These are phyloP conservation scores for Thera obeliscata DNA, from an alignment of 2,888 invertebrate species.

Conservation along the genomic window DNA sequence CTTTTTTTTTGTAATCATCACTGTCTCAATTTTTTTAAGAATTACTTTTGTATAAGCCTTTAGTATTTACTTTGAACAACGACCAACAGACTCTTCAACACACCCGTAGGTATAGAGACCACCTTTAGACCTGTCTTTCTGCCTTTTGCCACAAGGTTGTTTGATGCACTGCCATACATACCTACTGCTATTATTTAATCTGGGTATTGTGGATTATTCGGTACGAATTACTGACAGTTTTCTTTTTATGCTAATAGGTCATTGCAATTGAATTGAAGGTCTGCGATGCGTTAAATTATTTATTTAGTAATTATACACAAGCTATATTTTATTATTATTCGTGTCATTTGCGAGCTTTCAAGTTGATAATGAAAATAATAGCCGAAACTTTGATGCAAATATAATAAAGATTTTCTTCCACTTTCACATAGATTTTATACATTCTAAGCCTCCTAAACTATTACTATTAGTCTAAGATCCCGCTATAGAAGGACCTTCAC, in stretches of 20 bases:
- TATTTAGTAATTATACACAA: not conserved
- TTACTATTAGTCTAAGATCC: too few species aligned
- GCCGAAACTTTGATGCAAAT: too few species aligned
- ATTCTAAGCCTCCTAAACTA: too few species aligned
- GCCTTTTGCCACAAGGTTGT: not conserved
- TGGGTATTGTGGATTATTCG: conserved; percentile 47
- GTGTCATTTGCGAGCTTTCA: not conserved
- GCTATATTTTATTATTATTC: not conserved
- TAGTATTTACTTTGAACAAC: too few species aligned
- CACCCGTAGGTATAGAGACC: too few species aligned
- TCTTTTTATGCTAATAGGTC: conserved; percentile 38
- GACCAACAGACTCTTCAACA: too few species aligned
- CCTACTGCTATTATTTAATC: not conserved
- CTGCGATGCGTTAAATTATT: not conserved
- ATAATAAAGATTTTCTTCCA: too few species aligned
- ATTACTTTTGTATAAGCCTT: too few species aligned
- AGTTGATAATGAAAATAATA: not conserved
- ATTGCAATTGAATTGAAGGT: conserved; percentile 5
- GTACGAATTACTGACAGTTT: conserved; percentile 46
- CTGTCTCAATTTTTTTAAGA: too few species aligned
- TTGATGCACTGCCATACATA: not conserved
- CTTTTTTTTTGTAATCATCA: too few species aligned
- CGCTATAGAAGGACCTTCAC: too few species aligned
- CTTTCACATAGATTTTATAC: too few species aligned
- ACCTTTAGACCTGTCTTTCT: not conserved